Evolutionary conservation across 2,113 vertebrate species (phyloP).

Genomic region (Phylloscopus trochiloides): DNA sequence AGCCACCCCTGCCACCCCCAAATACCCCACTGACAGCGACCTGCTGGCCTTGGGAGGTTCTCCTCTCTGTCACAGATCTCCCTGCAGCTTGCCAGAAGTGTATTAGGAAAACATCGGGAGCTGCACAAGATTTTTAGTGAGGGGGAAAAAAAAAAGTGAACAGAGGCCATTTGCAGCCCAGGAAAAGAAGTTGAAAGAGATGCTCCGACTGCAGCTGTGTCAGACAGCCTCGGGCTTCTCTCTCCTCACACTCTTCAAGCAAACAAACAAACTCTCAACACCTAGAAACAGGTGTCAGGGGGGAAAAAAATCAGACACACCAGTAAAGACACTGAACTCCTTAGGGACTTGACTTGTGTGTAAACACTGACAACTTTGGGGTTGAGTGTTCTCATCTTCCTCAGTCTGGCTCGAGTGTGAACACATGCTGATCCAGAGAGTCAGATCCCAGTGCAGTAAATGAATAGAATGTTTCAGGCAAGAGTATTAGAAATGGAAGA

Average conservation of each 20-base stretch:
- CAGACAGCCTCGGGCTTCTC: constrained; percentile 28
- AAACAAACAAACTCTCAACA: constrained; percentile 19
- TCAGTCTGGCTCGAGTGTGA: neutral
- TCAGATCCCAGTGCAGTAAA: neutral
- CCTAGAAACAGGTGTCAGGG: constrained; percentile 31
- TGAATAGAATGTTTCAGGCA: neutral
- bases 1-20: neutral
- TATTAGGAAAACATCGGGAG: neutral
- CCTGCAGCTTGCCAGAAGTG: neutral
- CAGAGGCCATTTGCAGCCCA: neutral
- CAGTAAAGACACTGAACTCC: neutral
- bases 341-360: neutral
- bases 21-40: fast-evolving
- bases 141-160: neutral
- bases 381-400: neutral
- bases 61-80: neutral
- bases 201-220: neutral
- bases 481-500: neutral
- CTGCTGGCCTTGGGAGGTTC: neutral
- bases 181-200: constrained; percentile 36
- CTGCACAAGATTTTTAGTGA: neutral
- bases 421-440: neutral
- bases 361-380: neutral
- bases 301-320: neutral
- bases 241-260: constrained; percentile 12